These are phyloP conservation scores for Rhinolophus ferrumequinum DNA, from an alignment of 2,113 vertebrate genomes.

Conservation along the genomic window DNA sequence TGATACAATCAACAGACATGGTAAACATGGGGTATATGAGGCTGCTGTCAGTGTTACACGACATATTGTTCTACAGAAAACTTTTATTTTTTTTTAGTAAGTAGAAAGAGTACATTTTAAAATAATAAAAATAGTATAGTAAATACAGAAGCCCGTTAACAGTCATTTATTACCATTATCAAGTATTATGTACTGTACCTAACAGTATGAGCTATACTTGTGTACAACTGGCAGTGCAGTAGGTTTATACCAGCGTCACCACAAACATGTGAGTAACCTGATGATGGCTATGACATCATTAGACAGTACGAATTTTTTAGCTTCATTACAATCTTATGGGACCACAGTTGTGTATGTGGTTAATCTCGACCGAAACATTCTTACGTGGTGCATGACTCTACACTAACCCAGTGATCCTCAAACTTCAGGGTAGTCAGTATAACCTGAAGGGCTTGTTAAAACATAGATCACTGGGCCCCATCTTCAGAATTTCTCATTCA, in stretches of 20 bases:
- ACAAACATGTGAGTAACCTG: neutral
- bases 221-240: neutral
- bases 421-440: neutral
- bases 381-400: neutral
- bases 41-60: neutral
- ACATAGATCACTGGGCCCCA: neutral
- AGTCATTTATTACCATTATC: neutral
- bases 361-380: neutral
- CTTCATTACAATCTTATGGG: neutral
- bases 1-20: neutral
- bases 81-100: neutral
- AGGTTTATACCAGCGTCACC: neutral
- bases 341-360: too few relatives aligned
- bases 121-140: neutral
- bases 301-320: neutral
- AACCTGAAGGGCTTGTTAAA: neutral
- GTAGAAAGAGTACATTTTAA: neutral
- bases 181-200: neutral
- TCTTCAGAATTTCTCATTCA: neutral
- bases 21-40: neutral
- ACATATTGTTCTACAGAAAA: neutral
- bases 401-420: neutral
- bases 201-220: neutral
- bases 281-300: neutral
- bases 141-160: neutral